Base-by-base conservation (phyloP, 2,113 vertebrate species). In the Phrynosoma platyrhinos region DNA sequence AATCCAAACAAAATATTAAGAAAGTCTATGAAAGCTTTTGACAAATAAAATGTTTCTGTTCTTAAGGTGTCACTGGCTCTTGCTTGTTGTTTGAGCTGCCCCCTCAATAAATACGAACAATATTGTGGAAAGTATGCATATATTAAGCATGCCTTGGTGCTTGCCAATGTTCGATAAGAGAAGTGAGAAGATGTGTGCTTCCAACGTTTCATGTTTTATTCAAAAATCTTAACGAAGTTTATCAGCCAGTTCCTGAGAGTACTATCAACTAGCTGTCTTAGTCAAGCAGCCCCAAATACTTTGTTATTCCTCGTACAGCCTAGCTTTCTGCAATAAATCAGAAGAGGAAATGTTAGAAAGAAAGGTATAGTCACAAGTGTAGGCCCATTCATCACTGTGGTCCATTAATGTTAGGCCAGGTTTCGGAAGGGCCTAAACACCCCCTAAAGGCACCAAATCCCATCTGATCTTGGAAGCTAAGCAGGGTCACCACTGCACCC, bases 141-240 rank as follows among this genome's bases (percentile, higher is more conserved):
- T n/a, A 20, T 36, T 2, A 5, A 47, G 64, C 7, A 13, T 27
- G 36, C 13, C 36, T 66, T 12, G 0, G 0, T 12, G 14, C 5
- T 84, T 14, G 47, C 20, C 55, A 52, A 77, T 18, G n/a, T 68
- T 66, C 47, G 40, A 47, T 12, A 30, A 4, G 18, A n/a, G n/a
- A 53, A 53, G 32, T 58, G 71, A 25, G 9, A 64, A 53, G 78
- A 82, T 20, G 25, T 36, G 30, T 36, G 66, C 21, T 47, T 87
- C 87, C 71, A 64, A 5, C 9, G 9, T 69, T 55, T 3, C 53
- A 53, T 9, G 42, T 14, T 91, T 87, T 89, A 91, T 91, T 89
- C 64, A 84, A 84, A 76, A 84, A 42, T 8, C 82, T 71, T 72
- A 91, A 88, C 27, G 21, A 86, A 84, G 27, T 18, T 82, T 47